phyloP scores from a whole-genome alignment of 1,140 invertebrate species.

The Acromyrmex charruanus region DNA sequence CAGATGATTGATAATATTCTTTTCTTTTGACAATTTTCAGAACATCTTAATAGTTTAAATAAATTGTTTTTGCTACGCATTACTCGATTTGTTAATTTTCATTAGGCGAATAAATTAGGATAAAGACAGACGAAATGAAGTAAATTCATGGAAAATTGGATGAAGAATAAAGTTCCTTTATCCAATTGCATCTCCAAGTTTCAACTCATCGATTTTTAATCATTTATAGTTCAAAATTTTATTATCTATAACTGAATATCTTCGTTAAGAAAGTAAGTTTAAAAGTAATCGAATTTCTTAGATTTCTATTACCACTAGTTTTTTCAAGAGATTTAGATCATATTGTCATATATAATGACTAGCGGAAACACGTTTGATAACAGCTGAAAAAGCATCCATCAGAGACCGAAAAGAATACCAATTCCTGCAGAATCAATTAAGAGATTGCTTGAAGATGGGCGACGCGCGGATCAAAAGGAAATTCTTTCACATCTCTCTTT shows the following conservation, averaged over 20 bases:
- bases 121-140: background rate
- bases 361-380: slow-evolving; percentile 14
- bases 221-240: background rate
- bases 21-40: background rate
- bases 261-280: background rate
- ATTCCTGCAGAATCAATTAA: slow-evolving; percentile 69
- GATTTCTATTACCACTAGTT: background rate
- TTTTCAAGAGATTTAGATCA: background rate
- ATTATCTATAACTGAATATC: background rate
- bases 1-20: background rate
- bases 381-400: too few relatives aligned
- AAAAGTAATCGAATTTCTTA: background rate
- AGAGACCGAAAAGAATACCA: slow-evolving; percentile 33
- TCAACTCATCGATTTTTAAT: background rate
- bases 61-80: background rate
- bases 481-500: slow-evolving; percentile 27
- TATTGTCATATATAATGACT: background rate
- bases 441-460: slow-evolving; percentile 65
- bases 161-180: background rate
- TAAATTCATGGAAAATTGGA: background rate
- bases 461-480: slow-evolving; percentile 71
- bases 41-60: background rate
- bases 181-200: background rate
- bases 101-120: background rate
- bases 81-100: background rate